Conservation (phyloP, 2,888 invertebrate species). For the Drosophila mimica region DNA sequence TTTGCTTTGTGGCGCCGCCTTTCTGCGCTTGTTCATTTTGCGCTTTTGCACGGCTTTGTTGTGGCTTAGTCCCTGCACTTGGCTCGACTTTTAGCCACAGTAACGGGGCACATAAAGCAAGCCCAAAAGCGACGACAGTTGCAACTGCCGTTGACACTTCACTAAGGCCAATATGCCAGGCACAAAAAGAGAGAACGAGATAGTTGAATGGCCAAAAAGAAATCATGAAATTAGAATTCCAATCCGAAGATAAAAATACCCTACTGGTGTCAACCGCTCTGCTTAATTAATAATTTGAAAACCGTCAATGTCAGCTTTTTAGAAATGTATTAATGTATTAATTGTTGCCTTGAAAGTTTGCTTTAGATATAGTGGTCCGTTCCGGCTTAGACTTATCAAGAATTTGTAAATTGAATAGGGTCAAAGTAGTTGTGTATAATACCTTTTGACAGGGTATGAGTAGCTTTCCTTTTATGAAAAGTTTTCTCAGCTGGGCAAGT, state of each 20-base stretch:
- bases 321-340: not conserved
- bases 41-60: slow-evolving; percentile 72
- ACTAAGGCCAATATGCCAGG: slow-evolving; percentile 69
- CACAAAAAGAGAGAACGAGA: slow-evolving; percentile 50
- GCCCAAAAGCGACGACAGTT: slow-evolving; percentile 66
- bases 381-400: not conserved
- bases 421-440: not conserved
- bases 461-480: slow-evolving; percentile 66
- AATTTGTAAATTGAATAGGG: not conserved
- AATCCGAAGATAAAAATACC: not conserved
- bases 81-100: slow-evolving; percentile 62
- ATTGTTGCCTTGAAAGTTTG: not conserved
- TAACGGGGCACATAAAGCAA: slow-evolving; percentile 69
- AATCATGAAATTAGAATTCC: not conserved
- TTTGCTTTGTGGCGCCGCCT: slow-evolving; percentile 21
- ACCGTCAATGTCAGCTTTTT: not conserved
- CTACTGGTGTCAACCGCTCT: not conserved
- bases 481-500: slow-evolving; percentile 43
- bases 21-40: slow-evolving; percentile 63
- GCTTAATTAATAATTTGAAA: not conserved
- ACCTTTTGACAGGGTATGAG: not conserved
- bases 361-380: not conserved
- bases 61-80: slow-evolving; percentile 70
- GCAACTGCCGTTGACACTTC: slow-evolving; percentile 76
- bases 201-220: not conserved